Evolutionary conservation across 2,113 vertebrate genomes (phyloP), one percentile per base, ranked within the genome.

Genomic region (Vireo altiloquus): DNA sequence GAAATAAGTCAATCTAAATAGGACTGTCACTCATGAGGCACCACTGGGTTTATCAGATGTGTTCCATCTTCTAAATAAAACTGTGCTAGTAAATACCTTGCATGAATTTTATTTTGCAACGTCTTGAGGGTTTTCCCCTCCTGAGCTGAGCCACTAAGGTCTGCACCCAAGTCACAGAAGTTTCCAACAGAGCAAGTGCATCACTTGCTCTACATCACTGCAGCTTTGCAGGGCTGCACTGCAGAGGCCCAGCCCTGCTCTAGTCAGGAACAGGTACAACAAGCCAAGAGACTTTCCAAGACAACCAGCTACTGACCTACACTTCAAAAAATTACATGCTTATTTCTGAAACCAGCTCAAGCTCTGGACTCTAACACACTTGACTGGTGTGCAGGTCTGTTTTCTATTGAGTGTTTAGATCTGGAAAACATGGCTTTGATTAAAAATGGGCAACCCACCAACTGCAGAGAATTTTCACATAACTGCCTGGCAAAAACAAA

Each of bases 391-490:
- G 69, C 71, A 90, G 87, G 60, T 93, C 92, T 95, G 93, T 82
- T 94, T 92, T 76, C 88, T 78, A 71, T 78, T 88, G 61, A 93
- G 56, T 81, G 68, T 92, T 95, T 92, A 89, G 65, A 76, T 92
- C 66, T 89, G 61, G 56, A 33, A 95, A 89, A 82, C 30, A 21
- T 50, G 93, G 72, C 56, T 93, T 83, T 92, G 92, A 95, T 96
- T 97, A 97, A 95, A 95, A 94, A 75, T 5, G 56, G 94, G 94
- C 93, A 91, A 44, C 31, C 27, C 61, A 92, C 88, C 94, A 96
- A 81, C 2, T 84, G 83, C 65, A 78, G 90, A 60, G 77, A 92
- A 92, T 92, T 93, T 93, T 95, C 95, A 94, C 52, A 56, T 90
- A 87, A 95, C 72, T 54, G 56, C 64, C 84, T 81, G 69, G 82